Evolutionary conservation across 2,797 vertebrate genomes (phyloP).

Genomic region (Xiphophorus birchmanni): DNA sequence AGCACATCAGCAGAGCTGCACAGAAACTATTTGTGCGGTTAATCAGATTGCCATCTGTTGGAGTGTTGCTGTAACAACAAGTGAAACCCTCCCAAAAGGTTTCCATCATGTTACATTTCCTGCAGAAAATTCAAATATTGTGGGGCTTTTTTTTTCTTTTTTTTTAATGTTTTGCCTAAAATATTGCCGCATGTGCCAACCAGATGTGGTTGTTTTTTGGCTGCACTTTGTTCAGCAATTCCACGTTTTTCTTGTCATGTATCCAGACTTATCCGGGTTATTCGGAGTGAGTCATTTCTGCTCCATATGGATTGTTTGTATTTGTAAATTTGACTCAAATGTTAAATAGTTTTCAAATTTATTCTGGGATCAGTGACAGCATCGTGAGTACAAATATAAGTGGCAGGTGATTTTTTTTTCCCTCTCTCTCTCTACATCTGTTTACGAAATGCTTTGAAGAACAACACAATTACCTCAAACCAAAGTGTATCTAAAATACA

Average conservation of each 20-base stretch:
- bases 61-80: slow-evolving; percentile 56
- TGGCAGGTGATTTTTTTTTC: slow-evolving; percentile 14
- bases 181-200: neutral
- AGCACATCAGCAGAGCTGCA: slow-evolving; percentile 11
- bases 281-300: slow-evolving; percentile 31
- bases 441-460: slow-evolving; percentile 59
- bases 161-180: neutral
- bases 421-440: slow-evolving; percentile 30
- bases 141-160: neutral
- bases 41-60: slow-evolving; percentile 71
- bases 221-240: slow-evolving; percentile 62
- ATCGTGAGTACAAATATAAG: slow-evolving; percentile 49
- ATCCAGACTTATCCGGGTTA: slow-evolving; percentile 39
- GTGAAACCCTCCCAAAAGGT: slow-evolving; percentile 3
- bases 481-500: slow-evolving; percentile 95
- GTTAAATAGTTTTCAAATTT: neutral
- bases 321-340: neutral
- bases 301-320: slow-evolving; percentile 19
- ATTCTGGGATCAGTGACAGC: slow-evolving; percentile 18
- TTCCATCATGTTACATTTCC: neutral
- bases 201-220: slow-evolving; percentile 35
- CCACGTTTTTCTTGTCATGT: slow-evolving; percentile 32
- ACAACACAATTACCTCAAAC: slow-evolving; percentile 84
- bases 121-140: neutral
- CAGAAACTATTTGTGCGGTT: slow-evolving; percentile 23